These are phyloP conservation scores for Drosophila mauritiana DNA, from an alignment of 1,140 invertebrate genomes.

Conservation along the genomic window DNA sequence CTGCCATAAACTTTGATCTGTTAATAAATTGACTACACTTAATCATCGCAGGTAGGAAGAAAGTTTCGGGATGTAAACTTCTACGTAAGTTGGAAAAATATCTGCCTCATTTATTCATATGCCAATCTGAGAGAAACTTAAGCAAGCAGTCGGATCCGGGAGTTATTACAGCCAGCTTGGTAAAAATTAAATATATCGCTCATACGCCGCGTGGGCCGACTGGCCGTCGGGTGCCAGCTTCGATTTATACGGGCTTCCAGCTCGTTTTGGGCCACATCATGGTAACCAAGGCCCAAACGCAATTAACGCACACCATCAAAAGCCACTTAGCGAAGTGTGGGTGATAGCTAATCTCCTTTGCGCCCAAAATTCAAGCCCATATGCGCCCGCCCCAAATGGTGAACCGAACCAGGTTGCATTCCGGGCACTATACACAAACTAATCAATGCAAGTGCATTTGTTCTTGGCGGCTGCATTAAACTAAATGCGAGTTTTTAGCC, in stretches of 20 bases:
- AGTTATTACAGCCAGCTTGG: conserved; percentile 43
- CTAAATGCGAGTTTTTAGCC: conserved; percentile 21
- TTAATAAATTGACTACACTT: conserved; percentile 70
- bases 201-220: conserved; percentile 37
- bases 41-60: conserved; percentile 63
- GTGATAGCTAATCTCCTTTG: conserved; percentile 25
- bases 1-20: conserved; percentile 75
- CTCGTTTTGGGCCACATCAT: conserved; percentile 16
- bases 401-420: neutral
- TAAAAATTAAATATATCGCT: conserved; percentile 63
- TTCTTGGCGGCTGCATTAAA: conserved; percentile 35
- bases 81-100: conserved; percentile 32
- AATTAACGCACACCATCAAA: conserved; percentile 54
- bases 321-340: conserved; percentile 27
- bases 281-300: conserved; percentile 53
- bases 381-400: neutral
- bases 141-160: conserved; percentile 19
- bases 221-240: neutral
- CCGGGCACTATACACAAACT: conserved; percentile 41
- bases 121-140: conserved; percentile 48
- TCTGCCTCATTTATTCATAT: conserved; percentile 54
- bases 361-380: neutral
- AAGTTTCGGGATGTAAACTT: conserved; percentile 47
- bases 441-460: conserved; percentile 58
- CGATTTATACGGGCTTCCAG: conserved; percentile 8